These are phyloP conservation scores for Casuarius casuarius DNA, from an alignment of 2,113 vertebrate species.

Conservation along the genomic window DNA sequence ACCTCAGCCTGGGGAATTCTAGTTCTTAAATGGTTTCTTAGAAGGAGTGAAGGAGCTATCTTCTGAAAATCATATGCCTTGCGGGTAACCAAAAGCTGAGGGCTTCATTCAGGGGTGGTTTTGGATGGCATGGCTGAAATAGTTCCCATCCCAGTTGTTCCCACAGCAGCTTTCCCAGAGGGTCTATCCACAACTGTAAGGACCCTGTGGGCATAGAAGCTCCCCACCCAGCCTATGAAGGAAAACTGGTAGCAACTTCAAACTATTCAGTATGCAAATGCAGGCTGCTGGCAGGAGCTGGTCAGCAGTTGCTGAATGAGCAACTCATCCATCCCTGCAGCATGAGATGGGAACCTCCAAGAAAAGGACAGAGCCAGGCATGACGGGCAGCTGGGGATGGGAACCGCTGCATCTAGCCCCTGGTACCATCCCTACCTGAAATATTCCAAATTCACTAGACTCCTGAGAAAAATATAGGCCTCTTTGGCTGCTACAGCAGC, in stretches of 20 bases:
- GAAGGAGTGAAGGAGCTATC: background rate
- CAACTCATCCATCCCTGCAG: background rate
- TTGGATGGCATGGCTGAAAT: background rate
- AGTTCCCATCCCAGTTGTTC: background rate
- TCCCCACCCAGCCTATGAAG: background rate
- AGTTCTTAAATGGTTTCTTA: background rate
- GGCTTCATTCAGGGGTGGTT: background rate
- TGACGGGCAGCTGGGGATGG: background rate
- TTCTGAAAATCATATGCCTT: background rate
- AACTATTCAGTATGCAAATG: background rate
- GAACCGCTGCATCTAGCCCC: background rate
- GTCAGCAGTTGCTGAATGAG: background rate
- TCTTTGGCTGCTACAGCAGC: background rate
- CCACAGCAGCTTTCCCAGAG: background rate
- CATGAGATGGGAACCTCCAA: background rate
- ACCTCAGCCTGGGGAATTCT: background rate
- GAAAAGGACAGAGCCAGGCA: background rate
- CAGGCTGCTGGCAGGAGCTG: background rate
- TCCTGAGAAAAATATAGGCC: background rate
- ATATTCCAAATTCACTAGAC: background rate
- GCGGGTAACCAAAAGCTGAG: background rate
- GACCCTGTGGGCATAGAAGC: background rate
- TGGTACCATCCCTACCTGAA: background rate
- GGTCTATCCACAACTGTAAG: accelerated
- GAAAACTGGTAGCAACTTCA: background rate